Conservation (phyloP, 2,888 invertebrate genomes). For the Agonopterix arenella region DNA sequence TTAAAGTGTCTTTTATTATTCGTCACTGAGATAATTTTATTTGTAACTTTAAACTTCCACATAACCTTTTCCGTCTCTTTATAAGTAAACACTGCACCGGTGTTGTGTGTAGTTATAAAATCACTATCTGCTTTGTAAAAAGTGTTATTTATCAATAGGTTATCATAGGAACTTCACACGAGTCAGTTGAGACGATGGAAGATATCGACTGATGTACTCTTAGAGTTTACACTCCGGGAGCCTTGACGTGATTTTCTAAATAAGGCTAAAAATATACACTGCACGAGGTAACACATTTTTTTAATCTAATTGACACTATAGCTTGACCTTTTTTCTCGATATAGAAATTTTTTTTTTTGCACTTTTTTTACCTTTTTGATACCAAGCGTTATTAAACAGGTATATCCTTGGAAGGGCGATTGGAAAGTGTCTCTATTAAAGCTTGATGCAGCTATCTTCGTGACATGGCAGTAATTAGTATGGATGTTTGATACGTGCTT, state of each 20-base stretch:
- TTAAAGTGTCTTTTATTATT: constrained; percentile 18
- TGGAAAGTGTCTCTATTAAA: constrained; percentile 23
- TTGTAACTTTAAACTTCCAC: constrained; percentile 23
- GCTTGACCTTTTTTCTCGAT: neutral
- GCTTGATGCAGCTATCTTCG: constrained; percentile 10
- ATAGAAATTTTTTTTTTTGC: neutral
- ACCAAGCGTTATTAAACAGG: constrained; percentile 4
- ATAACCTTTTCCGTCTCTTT: constrained; percentile 26
- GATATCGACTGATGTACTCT: constrained; percentile 19
- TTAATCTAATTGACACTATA: neutral
- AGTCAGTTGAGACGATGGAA: constrained; percentile 17
- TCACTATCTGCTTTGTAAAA: neutral
- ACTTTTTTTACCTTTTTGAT: no score
- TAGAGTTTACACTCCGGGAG: constrained; percentile 25
- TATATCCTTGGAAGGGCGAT: constrained; percentile 29
- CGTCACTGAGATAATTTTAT: constrained; percentile 19
- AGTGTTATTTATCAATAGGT: constrained; percentile 37
- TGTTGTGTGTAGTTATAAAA: constrained; percentile 15
- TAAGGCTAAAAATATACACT: constrained; percentile 36
- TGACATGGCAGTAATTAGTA: constrained; percentile 28
- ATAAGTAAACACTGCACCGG: constrained; percentile 25
- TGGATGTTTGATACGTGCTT: constrained; percentile 28
- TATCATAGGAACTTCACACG: constrained; percentile 32
- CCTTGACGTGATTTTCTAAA: constrained; percentile 45
- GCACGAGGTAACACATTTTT: constrained; percentile 33